Percentiles rank a stretch among this genome's conserved stretches.
phyloP scores from a whole-genome alignment of 2,797 vertebrate genomes.

The Myotis pilosus region DNA sequence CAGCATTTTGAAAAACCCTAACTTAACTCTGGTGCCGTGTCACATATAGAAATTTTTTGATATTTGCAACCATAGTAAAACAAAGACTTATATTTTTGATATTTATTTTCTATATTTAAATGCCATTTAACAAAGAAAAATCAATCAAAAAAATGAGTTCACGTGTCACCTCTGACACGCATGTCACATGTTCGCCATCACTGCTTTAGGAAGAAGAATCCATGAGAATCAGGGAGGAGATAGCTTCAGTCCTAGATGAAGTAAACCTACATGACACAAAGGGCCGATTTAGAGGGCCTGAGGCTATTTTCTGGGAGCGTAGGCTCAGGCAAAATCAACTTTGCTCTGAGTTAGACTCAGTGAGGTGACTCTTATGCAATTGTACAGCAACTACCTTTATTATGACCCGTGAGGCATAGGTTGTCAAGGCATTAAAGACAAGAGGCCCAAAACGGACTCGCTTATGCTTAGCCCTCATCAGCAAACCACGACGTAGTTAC shows the following conservation, averaged over 20 bases:
- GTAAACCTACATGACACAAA: neutral
- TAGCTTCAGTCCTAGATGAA: neutral
- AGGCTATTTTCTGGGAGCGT: neutral
- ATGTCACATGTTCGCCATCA: too few relatives aligned
- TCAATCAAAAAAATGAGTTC: too few relatives aligned
- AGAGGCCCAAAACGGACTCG: neutral
- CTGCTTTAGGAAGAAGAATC: neutral
- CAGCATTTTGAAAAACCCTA: too few relatives aligned
- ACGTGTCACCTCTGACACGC: too few relatives aligned
- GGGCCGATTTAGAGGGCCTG: neutral
- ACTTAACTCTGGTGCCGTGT: too few relatives aligned
- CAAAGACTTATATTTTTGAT: too few relatives aligned
- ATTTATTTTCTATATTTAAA: too few relatives aligned
- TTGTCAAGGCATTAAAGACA: neutral
- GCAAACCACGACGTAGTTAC: neutral
- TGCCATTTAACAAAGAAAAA: too few relatives aligned
- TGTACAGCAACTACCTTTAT: neutral
- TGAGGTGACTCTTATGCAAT: neutral
- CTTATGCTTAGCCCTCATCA: neutral
- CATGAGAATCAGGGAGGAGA: neutral
- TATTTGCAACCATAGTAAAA: too few relatives aligned
- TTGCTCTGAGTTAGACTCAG: neutral
- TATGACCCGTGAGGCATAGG: neutral
- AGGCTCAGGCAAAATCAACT: neutral
- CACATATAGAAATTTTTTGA: too few relatives aligned